Percentiles rank a stretch among this genome's conserved stretches.
phyloP scores from a whole-genome alignment of 2,113 vertebrate genomes.

The Takifugu flavidus region DNA sequence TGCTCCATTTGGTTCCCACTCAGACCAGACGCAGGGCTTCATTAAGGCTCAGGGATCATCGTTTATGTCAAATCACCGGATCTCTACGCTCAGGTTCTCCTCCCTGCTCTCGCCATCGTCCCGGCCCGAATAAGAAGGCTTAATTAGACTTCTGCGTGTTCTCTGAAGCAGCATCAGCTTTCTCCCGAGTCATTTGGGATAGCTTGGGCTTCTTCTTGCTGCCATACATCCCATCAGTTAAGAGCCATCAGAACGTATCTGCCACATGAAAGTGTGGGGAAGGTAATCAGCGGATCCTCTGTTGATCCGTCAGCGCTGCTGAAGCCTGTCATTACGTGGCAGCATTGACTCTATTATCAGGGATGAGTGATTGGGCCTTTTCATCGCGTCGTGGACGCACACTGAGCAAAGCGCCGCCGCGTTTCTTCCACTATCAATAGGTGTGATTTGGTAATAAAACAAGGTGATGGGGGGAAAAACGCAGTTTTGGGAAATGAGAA shows the following conservation, averaged over 20 bases:
- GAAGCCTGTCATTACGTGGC: slow-evolving; percentile 62
- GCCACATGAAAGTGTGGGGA: slow-evolving; percentile 29
- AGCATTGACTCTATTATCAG: slow-evolving; percentile 58
- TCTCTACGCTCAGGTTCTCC: too few species aligned
- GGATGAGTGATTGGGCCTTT: slow-evolving; percentile 68
- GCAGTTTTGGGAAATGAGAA: slow-evolving; percentile 6
- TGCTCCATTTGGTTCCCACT: too few species aligned
- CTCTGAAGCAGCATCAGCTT: not conserved
- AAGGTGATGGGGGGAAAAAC: slow-evolving; percentile 37
- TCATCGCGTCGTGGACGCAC: slow-evolving; percentile 64
- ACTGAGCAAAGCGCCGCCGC: slow-evolving; percentile 43
- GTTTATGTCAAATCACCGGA: too few species aligned
- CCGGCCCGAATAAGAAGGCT: too few species aligned
- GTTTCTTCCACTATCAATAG: slow-evolving; percentile 65
- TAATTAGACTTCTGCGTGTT: too few species aligned
- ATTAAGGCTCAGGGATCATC: too few species aligned
- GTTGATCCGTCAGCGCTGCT: slow-evolving; percentile 64
- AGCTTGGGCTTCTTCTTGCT: slow-evolving; percentile 36
- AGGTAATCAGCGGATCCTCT: slow-evolving; percentile 64
- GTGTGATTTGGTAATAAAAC: slow-evolving; percentile 71
- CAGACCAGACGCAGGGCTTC: too few species aligned
- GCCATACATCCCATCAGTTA: not conserved
- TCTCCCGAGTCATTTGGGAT: not conserved
- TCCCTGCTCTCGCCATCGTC: too few species aligned
- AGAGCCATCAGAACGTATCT: slow-evolving; percentile 31